Evolutionary conservation across 2,888 invertebrate species (phyloP).

Genomic region (Drosophila stalkeri): DNA sequence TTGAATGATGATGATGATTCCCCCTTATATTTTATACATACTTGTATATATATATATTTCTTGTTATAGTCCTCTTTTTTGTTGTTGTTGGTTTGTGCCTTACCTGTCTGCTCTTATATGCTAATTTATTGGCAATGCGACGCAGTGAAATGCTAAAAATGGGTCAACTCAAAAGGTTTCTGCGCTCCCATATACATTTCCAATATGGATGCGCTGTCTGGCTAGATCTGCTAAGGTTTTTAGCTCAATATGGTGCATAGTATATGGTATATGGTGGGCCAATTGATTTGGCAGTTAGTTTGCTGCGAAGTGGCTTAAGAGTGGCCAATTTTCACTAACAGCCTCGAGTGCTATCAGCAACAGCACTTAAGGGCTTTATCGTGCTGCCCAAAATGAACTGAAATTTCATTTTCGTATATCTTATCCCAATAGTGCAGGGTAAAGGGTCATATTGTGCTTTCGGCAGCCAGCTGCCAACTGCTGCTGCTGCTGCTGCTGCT

Average conservation of each 20-base stretch:
- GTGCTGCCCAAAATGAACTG: slow-evolving; percentile 50
- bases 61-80: neutral
- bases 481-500: slow-evolving; percentile 5
- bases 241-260: slow-evolving; percentile 3
- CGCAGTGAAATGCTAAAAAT: slow-evolving; percentile 44
- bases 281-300: slow-evolving; percentile 27
- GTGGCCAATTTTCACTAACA: slow-evolving; percentile 34
- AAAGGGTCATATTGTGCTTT: slow-evolving; percentile 65
- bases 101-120: slow-evolving; percentile 68
- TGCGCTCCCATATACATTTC: slow-evolving; percentile 16
- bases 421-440: slow-evolving; percentile 63
- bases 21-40: slow-evolving; percentile 30
- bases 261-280: slow-evolving; percentile 1
- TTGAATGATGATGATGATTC: slow-evolving; percentile 62
- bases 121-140: slow-evolving; percentile 74
- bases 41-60: neutral
- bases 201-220: slow-evolving; percentile 35
- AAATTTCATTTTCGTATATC: slow-evolving; percentile 76
- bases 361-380: slow-evolving; percentile 79
- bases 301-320: slow-evolving; percentile 4
- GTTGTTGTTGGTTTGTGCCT: slow-evolving; percentile 8
- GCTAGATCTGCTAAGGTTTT: slow-evolving; percentile 23
- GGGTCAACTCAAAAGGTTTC: slow-evolving; percentile 47
- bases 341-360: slow-evolving; percentile 39
- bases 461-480: slow-evolving; percentile 23